Evolutionary conservation across 2,888 invertebrate genomes (phyloP), one percentile per base, ranked within the genome.

Genomic region (Hanleya hanleyi): DNA sequence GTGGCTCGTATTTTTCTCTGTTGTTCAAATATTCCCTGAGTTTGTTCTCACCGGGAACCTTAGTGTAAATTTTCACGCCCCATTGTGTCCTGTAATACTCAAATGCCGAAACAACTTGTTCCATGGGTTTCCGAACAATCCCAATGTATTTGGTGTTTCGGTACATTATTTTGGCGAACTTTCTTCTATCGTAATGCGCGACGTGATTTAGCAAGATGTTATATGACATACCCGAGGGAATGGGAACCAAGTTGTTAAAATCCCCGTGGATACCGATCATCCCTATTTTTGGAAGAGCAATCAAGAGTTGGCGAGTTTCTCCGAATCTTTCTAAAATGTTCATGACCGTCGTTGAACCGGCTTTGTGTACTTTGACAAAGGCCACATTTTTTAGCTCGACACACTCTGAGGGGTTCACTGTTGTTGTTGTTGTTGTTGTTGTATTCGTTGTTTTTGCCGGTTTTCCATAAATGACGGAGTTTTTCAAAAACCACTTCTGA

Each of bases 1-100:
- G 12, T 22, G 38, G 37, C 64, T 64, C 64, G 64, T 64, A 64
- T 35, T 18, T 64, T 57, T 18, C 57, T 26, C 57, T 57, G 57
- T 57, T 18, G 22, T 29, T 4, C 32, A 57, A 57, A 26, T 57
- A 57, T 32, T 22, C 32, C 32, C 22, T 22, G 12, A 57, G 57
- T 57, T 57, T 57, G 2, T 57, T 26, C 4, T 57, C 26, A 15
- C 57, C 57, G 15, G 57, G 57, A 2, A 57, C 32, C 12, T 57
- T 57, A 29, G 12, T 22, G 32, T 57, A 57, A n/a, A n/a, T n/a
- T n/a, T n/a, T n/a, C 57, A 57, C 15, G 18, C 57, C 57, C 15
- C 12, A 22, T 4, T 4, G 15, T 57, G 15, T 26, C 22, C 15
- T 15, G 32, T 57, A 57, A 57, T 57, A 57, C 32, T 29, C 29